A percentile compares a stretch with the other conserved stretches of the same genome.
These are phyloP conservation scores for Chiroxiphia lanceolata DNA, from an alignment of 2,797 vertebrate genomes.

Conservation along the genomic window DNA sequence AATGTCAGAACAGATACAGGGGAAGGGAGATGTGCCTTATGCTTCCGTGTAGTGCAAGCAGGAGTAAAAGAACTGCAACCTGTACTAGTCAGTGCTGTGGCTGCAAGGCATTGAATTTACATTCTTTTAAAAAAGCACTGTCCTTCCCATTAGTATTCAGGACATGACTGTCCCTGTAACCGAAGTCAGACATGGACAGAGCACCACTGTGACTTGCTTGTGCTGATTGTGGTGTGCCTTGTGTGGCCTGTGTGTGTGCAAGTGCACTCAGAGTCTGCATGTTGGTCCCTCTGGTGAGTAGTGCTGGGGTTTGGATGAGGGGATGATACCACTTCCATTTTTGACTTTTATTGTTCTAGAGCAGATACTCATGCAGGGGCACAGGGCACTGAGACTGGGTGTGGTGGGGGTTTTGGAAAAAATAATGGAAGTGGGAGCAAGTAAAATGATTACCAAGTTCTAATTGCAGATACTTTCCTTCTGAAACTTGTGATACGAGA, in stretches of 20 bases:
- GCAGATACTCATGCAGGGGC: not conserved
- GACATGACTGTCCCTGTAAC: not conserved
- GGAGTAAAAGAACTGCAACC: not conserved
- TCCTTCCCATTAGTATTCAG: not conserved
- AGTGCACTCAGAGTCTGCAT: not conserved
- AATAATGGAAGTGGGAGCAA: not conserved
- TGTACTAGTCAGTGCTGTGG: not conserved
- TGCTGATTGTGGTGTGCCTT: not conserved
- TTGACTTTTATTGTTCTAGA: not conserved
- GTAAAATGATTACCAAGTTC: not conserved
- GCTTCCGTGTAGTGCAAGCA: not conserved
- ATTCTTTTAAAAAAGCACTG: not conserved
- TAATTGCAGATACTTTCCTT: not conserved
- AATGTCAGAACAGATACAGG: not conserved
- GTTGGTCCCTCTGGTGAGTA: not conserved
- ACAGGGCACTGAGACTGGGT: not conserved
- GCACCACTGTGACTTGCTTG: not conserved
- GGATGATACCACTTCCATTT: not conserved
- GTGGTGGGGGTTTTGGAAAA: not conserved
- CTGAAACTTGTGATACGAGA: not conserved
- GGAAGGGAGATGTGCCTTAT: not conserved
- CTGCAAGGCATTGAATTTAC: not conserved
- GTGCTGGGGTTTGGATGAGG: too few relatives aligned
- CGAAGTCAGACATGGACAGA: not conserved
- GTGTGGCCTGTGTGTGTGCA: not conserved